A percentile compares a stretch with the other conserved stretches of the same genome.
These are phyloP conservation scores for Centropus unirufus DNA, from an alignment of 2,113 vertebrate species.

Conservation along the genomic window DNA sequence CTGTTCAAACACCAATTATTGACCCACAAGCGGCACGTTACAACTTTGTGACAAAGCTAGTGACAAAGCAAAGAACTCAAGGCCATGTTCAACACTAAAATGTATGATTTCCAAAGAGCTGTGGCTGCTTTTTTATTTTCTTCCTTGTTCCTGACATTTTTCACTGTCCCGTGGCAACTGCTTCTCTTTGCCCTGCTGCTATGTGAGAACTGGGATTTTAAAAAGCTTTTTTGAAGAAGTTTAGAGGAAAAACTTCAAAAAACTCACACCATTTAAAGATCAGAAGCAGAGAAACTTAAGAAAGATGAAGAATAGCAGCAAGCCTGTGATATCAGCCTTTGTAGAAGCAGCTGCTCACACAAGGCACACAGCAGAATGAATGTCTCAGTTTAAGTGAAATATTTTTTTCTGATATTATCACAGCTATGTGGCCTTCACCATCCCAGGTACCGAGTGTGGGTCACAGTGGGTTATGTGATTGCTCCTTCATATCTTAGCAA, in stretches of 20 bases:
- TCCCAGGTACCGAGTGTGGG: background rate
- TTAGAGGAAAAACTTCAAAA: background rate
- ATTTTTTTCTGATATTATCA: background rate
- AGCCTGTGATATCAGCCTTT: background rate
- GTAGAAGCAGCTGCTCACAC: background rate
- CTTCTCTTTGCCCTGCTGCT: background rate
- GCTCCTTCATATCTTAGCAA: background rate
- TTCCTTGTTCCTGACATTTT: background rate
- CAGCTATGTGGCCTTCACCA: background rate
- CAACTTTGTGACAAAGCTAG: background rate
- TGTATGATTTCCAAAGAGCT: background rate
- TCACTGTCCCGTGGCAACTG: background rate
- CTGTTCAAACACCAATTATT: background rate
- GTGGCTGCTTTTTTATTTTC: background rate
- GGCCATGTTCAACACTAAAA: background rate
- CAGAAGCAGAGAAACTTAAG: background rate
- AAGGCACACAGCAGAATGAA: background rate
- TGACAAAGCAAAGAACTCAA: background rate
- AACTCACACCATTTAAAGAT: background rate
- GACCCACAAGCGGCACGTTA: rapidly evolving
- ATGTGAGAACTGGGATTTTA: background rate
- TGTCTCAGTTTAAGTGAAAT: background rate
- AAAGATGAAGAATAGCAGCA: background rate
- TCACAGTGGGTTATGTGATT: background rate
- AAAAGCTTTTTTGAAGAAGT: background rate